Base-by-base conservation (phyloP, 2,888 invertebrate species). In the Ectemnius continuus region DNA sequence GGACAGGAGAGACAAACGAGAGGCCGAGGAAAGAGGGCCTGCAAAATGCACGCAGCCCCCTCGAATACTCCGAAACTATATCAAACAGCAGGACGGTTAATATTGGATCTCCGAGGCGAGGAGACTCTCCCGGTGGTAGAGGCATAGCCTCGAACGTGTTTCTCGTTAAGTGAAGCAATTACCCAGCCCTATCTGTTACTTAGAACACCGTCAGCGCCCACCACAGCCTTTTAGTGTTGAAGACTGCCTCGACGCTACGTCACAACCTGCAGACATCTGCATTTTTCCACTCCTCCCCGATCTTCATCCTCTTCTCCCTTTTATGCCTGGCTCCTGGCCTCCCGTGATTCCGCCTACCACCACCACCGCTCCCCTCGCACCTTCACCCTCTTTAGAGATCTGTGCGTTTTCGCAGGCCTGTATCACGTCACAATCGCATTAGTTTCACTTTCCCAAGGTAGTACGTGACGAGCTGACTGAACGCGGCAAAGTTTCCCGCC, bases 141-240 rank as follows among this genome's bases (percentile, higher is more conserved):
- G 36, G 36, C 36, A 36, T 36, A 77, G 79, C 78, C 76, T 84
- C 85, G 87, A 87, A 88, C 88, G 90, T 90, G 90, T 90, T 90
- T 90, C 88, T 88, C 89, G 89, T 89, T 89, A 90, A 90, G 89
- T 90, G 89, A 90, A 88, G 90, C 90, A 90, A 90, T 90, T 90
- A 90, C 87, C 85, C 86, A 61, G 85, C 88, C 88, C 88, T 89
- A 89, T 90, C 90, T 88, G 86, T 89, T 89, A 89, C 89, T 87
- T 88, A 87, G 86, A 84, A 86, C 87, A 84, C 77, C 85, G 88
- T 89, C 89, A 90, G 89, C 89, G 88, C 85, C 88, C 87, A 86
- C 88, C 87, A 78, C 86, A 86, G 86, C 86, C 86, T 88, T 89
- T 89, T 88, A 89, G 87, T 89, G 87, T 87, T 87, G 85, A 88